Evolutionary conservation across 2,888 invertebrate species (phyloP).

Genomic region (Himalopsyche kuldschensis): DNA sequence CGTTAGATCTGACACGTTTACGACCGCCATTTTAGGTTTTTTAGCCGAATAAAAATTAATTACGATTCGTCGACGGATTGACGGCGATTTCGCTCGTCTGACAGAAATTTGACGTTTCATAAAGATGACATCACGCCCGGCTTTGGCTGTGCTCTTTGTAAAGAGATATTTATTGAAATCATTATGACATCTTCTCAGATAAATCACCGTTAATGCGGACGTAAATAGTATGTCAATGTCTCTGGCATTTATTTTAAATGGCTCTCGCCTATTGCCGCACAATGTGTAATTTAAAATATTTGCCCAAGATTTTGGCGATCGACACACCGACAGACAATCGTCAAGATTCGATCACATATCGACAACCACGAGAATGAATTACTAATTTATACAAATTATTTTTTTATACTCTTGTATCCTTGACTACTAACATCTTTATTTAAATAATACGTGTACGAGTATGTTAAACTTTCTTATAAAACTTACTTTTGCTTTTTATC

Average conservation of each 20-base stretch:
- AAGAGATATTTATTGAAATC: slow-evolving; percentile 36
- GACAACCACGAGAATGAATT: not conserved
- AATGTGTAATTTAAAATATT: not conserved
- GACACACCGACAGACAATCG: not conserved
- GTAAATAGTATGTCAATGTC: slow-evolving; percentile 32
- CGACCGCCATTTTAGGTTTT: slow-evolving; percentile 25
- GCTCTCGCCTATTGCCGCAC: not conserved
- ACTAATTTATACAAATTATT: not conserved
- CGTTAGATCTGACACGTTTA: slow-evolving; percentile 29
- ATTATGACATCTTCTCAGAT: slow-evolving; percentile 27
- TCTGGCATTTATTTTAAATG: not conserved
- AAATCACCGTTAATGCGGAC: slow-evolving; percentile 34
- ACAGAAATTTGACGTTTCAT: slow-evolving; percentile 26
- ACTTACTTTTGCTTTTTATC: no score
- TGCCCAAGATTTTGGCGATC: not conserved
- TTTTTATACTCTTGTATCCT: no score
- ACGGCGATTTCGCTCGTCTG: slow-evolving; percentile 22
- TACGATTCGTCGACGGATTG: slow-evolving; percentile 33
- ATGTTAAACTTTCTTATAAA: no score
- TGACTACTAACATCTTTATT: no score
- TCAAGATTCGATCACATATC: not conserved
- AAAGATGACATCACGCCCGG: slow-evolving; percentile 27
- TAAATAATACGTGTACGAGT: no score
- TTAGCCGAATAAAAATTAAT: slow-evolving; percentile 33
- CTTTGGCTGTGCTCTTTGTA: slow-evolving; percentile 14